Base-by-base conservation (phyloP, 2,888 invertebrate genomes). In the Leucophenga montana region DNA sequence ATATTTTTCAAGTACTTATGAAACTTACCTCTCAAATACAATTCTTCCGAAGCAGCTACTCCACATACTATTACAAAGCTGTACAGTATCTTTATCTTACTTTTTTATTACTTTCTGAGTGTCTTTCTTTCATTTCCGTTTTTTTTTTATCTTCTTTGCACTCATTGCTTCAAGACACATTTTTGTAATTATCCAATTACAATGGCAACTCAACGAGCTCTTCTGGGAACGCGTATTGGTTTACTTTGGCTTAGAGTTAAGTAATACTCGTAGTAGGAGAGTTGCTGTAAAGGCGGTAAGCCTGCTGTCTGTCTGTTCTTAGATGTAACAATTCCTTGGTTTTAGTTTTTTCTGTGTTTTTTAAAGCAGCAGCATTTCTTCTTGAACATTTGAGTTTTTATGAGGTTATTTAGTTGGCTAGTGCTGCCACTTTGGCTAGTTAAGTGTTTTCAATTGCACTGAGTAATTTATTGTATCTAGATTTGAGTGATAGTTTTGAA, bases 141-240 rank as follows among this genome's bases (percentile, higher is more conserved):
- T 61, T 22, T 69, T 27, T 33, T 67, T 18, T 39, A n/a, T 2
- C 11, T 61, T 18, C 46, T 57, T 66, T 69, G 71, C 69, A 54
- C 71, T 16, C 61, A 14, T 61, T 71, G 80, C 74, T 56, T 56
- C 77, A 75, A 76, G 81, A 75, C 79, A 77, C 79, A 76, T 79
- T 84, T 77, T 83, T 81, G 84, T 82, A 82, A 82, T 82, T 82
- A 84, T 82, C 81, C 81, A 84, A 84, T 83, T 82, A 82, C 84
- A 84, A 82, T 75, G 77, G 74, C 75, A 74, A 71, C 74, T 11
- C 9, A 18, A 14, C 18, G 31, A 6, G 22, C 31, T 44, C 46
- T 14, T n/a, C 39, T 14, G 0, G 31, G 50, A 67, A 56, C 54
- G 64, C 70, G 66, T 70, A 13, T 18, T 31, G 53, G 16, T 73